These are phyloP conservation scores for Nycteola revayana DNA, from an alignment of 2,888 invertebrate species.

Conservation along the genomic window DNA sequence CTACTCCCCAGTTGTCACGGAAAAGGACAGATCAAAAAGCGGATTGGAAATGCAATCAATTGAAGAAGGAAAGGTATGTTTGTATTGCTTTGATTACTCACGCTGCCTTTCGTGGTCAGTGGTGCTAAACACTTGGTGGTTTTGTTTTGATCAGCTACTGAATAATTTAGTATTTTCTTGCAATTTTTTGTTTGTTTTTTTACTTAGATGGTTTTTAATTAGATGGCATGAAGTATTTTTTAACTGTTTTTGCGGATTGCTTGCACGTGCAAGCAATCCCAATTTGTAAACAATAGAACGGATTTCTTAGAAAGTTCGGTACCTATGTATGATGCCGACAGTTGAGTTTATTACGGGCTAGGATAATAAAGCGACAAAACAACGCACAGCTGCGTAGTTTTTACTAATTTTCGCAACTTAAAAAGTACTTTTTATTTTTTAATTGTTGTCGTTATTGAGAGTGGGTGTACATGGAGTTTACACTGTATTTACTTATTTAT, in stretches of 20 bases:
- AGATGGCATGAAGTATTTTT: background rate
- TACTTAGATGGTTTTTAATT: background rate
- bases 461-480: too few species aligned
- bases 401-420: too few species aligned
- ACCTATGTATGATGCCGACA: too few species aligned
- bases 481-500: too few species aligned
- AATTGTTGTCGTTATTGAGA: too few species aligned
- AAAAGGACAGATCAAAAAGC: conserved; percentile 7
- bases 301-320: too few species aligned
- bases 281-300: too few species aligned
- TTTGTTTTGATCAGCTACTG: background rate
- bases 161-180: background rate
- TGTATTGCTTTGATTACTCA: conserved; percentile 3
- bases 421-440: too few species aligned
- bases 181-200: background rate
- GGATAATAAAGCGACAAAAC: too few species aligned
- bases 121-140: conserved; percentile 1
- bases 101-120: conserved; percentile 1
- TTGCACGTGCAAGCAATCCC: too few species aligned
- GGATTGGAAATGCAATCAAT: conserved; percentile 7
- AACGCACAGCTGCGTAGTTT: too few species aligned
- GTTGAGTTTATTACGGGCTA: too few species aligned
- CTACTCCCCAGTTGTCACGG: conserved; percentile 7
- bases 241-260: background rate
- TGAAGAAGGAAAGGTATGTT: conserved; percentile 8